Evolutionary conservation across 2,888 invertebrate species (phyloP), one percentile per base, ranked within the genome.

Genomic region (Hyalella azteca): DNA sequence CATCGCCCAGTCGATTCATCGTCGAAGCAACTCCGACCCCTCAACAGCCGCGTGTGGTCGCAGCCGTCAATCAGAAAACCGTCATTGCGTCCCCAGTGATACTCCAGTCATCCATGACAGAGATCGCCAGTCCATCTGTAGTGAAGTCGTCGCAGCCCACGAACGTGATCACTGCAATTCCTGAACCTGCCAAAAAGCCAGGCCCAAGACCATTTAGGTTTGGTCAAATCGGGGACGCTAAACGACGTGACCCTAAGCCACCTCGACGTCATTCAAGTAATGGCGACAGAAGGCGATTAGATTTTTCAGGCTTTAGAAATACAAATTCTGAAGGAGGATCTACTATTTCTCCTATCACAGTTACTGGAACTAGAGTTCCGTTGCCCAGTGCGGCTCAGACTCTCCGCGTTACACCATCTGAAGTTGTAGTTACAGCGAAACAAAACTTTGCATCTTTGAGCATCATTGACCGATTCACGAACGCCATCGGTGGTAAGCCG

Each of bases 391-490:
- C 45, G 19, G 32, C 77, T 13, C 29, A 36, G 19, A 15, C 78
- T 36, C 32, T 49, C 1, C 26, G 22, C 32, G 50, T 59, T 22
- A 81, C 81, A 26, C 83, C 83, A 13, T 78, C 81, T 13, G 80
- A 83, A 36, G 81, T 83, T n/a, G 79, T 83, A 2, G 80, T 83
- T 13, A 81, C 78, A 45, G 81, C 83, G 5, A 80, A 78, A 2
- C 83, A 81, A 50, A 80, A 78, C 5, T 83, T 83, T 79, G 80
- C 81, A 19, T 77, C 81, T 32, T 73, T 81, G 5, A 83, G 81
- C 32, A 76, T 81, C 45, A 80, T 83, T 26, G 81, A 79, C 3
- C 80, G 81, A 13, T 84, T 82, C 40, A 82, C 60, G 22, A 84
- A 80, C 19, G 81, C 79, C 19, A 32, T 83, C 26, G 73, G 78